phyloP scores from a whole-genome alignment of 2,888 invertebrate species.

The Melanotus villosus region DNA sequence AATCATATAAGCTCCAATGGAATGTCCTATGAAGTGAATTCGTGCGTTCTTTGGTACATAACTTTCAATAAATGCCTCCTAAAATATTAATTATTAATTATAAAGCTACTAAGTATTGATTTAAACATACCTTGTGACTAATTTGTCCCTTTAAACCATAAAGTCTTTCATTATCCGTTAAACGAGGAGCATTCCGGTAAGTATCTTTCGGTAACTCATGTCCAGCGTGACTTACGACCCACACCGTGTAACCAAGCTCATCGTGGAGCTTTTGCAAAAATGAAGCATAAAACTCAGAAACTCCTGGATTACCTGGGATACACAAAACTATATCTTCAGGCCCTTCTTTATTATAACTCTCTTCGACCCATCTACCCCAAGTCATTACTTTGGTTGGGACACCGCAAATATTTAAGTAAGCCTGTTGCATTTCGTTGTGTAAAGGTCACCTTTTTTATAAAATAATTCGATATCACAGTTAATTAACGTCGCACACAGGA shows the following conservation, averaged over 20 bases:
- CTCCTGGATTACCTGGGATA: conserved; percentile 91
- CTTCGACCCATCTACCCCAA: conserved; percentile 80
- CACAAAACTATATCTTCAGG: conserved; percentile 78
- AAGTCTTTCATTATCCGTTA: conserved; percentile 72
- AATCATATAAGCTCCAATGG: conserved; percentile 89
- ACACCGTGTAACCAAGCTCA: conserved; percentile 77
- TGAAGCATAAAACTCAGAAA: conserved; percentile 84
- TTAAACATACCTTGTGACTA: conserved; percentile 79
- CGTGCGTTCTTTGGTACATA: conserved; percentile 79
- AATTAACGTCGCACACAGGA: no score
- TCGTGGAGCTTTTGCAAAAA: conserved; percentile 78
- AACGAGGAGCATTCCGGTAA: conserved; percentile 68
- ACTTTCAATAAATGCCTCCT: conserved; percentile 77
- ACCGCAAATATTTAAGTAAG: conserved; percentile 73
- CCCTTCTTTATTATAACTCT: conserved; percentile 70
- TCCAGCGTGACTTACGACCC: conserved; percentile 87
- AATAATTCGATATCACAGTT: no score
- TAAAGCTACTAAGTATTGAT: no score
- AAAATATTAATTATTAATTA: neutral
- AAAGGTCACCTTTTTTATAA: no score
- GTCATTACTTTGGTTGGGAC: conserved; percentile 82
- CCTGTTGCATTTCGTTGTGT: conserved; percentile 70
- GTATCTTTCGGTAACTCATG: conserved; percentile 76
- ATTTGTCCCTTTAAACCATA: conserved; percentile 86
- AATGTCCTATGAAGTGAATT: conserved; percentile 88